Conservation (phyloP, 2,888 invertebrate species). For the Sarcophaga carnaria region DNA sequence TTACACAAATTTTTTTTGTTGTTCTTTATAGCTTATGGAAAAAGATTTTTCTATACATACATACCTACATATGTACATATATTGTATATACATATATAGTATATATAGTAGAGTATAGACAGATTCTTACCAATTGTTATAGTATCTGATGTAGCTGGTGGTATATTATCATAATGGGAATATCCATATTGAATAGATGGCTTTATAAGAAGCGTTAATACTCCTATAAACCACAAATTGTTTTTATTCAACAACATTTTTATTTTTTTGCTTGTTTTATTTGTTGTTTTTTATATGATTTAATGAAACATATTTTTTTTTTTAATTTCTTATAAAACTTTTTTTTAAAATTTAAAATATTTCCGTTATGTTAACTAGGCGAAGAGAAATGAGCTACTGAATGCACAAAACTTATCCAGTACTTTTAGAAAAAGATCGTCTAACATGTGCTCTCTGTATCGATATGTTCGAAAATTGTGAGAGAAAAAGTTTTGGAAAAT, state of each 20-base stretch:
- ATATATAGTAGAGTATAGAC: conserved; percentile 2
- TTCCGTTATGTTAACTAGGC: conserved; percentile 23
- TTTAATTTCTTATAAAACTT: conserved; percentile 8
- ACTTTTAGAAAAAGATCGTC: conserved; percentile 2
- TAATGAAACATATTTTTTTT: conserved; percentile 2
- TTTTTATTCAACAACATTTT: conserved; percentile 41
- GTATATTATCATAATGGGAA: conserved; percentile 37
- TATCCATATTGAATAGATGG: conserved; percentile 54
- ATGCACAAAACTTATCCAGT: conserved; percentile 37
- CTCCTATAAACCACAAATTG: conserved; percentile 2
- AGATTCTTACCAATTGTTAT: conserved; percentile 52
- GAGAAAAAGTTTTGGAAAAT: conserved; percentile 28
- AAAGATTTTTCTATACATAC: neutral
- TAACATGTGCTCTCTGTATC: no score
- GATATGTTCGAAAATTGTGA: neutral
- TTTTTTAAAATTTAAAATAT: neutral
- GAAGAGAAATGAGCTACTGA: conserved; percentile 41
- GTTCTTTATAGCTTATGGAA: neutral
- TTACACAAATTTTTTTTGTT: neutral
- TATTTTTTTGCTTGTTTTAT: neutral
- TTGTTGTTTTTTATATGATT: neutral
- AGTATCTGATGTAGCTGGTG: conserved; percentile 29
- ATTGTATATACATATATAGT: neutral
- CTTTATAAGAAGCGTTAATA: conserved; percentile 7
- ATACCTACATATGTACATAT: neutral